Percentiles rank a stretch among this genome's conserved stretches.
Conservation (phyloP, 2,797 vertebrate genomes). For the Malurus splendens region DNA sequence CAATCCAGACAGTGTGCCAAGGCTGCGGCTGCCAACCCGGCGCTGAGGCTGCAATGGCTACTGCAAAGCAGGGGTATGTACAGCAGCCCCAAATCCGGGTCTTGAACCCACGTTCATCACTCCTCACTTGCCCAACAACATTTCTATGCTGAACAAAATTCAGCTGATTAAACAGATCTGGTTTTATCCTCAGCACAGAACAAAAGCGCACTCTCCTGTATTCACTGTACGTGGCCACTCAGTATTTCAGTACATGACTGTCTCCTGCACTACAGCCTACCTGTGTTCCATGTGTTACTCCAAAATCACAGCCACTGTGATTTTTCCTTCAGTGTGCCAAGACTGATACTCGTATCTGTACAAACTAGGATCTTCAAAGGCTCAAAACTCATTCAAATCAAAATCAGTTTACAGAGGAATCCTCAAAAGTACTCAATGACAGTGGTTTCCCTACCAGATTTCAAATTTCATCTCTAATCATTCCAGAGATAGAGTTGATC, state of each 20-base stretch:
- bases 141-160: neutral
- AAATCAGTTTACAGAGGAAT: conserved; percentile 42
- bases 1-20: fast-evolving
- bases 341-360: neutral
- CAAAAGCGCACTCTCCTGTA: neutral
- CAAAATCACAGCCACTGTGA: neutral
- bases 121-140: fast-evolving
- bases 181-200: neutral
- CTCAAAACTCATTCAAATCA: conserved; percentile 42
- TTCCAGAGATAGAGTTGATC: conserved; percentile 3
- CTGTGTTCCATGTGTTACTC: neutral
- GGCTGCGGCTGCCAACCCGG: neutral
- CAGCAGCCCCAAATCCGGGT: neutral
- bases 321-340: neutral
- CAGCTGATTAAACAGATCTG: neutral
- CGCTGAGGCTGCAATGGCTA: neutral
- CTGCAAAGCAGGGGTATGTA: neutral
- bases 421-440: conserved; percentile 41
- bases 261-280: neutral
- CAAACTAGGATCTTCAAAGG: conserved; percentile 32
- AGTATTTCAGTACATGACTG: neutral
- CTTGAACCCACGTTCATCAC: fast-evolving
- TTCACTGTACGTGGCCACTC: neutral
- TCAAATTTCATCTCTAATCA: conserved; percentile 26
- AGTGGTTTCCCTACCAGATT: conserved; percentile 47